phyloP scores from a whole-genome alignment of 92 coral and sea anemone species.

The Blastomussa wellsi region DNA sequence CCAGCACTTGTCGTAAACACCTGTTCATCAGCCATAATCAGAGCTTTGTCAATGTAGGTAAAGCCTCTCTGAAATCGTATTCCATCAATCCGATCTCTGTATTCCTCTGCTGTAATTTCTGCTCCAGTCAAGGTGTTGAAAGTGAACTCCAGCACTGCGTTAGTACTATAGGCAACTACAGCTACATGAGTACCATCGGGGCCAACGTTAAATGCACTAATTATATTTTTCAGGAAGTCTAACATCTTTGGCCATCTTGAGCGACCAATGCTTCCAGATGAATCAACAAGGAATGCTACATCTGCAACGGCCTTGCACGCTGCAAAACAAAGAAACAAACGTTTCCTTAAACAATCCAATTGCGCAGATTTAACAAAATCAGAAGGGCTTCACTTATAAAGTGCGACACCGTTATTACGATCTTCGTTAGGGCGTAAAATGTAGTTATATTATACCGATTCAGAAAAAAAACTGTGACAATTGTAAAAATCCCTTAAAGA shows the following conservation, averaged over 20 bases:
- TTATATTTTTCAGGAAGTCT: slow-evolving; percentile 45
- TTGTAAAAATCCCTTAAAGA: no score
- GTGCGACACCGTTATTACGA: no score
- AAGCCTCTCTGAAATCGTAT: slow-evolving; percentile 64
- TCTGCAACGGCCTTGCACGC: slow-evolving; percentile 59
- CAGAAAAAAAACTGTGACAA: no score
- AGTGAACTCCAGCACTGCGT: slow-evolving; percentile 49
- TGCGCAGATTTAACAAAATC: neutral
- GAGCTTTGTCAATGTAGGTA: slow-evolving; percentile 71
- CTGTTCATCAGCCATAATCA: slow-evolving; percentile 44
- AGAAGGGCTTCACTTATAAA: no score
- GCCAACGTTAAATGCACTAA: slow-evolving; percentile 57
- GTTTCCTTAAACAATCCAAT: neutral
- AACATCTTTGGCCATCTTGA: slow-evolving; percentile 50
- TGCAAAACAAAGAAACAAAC: neutral
- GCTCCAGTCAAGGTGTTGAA: slow-evolving; percentile 44
- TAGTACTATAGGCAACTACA: slow-evolving; percentile 61
- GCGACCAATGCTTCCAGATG: slow-evolving; percentile 79
- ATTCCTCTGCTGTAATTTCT: slow-evolving; percentile 34
- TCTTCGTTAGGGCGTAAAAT: no score
- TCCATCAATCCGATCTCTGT: slow-evolving; percentile 34
- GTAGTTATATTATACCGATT: no score
- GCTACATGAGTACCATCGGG: slow-evolving; percentile 73
- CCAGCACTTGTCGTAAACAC: slow-evolving; percentile 49
- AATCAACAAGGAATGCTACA: slow-evolving; percentile 69